Evolutionary conservation across 2,888 invertebrate genomes (phyloP).

Genomic region (Andrena bicolor): DNA sequence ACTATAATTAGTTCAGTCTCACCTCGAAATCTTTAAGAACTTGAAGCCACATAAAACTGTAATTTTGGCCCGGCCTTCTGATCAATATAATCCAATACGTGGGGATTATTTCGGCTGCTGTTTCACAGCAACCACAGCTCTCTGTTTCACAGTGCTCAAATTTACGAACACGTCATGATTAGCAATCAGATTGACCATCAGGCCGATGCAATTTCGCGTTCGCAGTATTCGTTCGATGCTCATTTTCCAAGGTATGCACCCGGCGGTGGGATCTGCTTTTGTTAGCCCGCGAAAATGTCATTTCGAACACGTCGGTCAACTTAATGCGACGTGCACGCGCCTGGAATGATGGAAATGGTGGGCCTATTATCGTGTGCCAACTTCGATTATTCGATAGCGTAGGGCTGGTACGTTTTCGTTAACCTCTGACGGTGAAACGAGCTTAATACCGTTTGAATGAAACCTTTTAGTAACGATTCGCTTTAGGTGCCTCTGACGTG

Average conservation of each 20-base stretch:
- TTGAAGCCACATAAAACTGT: too few species aligned
- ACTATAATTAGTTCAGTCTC: background rate
- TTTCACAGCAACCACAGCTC: background rate
- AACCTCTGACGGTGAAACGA: background rate
- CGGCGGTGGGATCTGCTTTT: conserved; percentile 19
- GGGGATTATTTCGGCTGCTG: background rate
- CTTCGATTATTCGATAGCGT: conserved; percentile 14
- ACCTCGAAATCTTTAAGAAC: too few species aligned
- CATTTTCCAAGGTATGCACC: conserved; percentile 25
- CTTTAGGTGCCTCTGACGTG: background rate
- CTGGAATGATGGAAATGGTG: conserved; percentile 10
- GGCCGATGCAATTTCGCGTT: conserved; percentile 45
- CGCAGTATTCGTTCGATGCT: conserved; percentile 21
- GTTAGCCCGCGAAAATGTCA: conserved; percentile 28
- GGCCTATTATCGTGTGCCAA: conserved; percentile 13
- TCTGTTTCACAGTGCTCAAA: background rate
- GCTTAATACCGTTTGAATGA: background rate
- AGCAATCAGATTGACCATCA: conserved; percentile 52
- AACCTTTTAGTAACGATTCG: background rate
- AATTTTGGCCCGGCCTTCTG: too few species aligned
- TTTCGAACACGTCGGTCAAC: conserved; percentile 34
- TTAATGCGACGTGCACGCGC: conserved; percentile 20
- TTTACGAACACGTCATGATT: conserved; percentile 42
- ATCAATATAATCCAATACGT: background rate
- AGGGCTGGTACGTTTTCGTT: conserved; percentile 4